Conservation (phyloP, 2,888 invertebrate species). For the Pyrrhosoma nymphula region DNA sequence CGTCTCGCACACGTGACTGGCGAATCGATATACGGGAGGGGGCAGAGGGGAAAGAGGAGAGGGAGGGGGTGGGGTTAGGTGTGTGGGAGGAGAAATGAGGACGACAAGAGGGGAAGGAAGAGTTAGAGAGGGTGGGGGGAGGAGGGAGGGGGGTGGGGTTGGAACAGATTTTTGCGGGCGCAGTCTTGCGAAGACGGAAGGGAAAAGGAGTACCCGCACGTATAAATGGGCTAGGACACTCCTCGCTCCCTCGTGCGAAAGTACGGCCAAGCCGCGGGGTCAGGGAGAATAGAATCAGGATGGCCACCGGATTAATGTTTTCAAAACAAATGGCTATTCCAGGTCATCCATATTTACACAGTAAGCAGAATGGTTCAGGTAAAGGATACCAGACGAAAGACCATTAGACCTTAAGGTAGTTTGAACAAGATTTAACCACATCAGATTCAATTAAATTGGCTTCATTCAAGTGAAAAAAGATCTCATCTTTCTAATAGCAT, state of each 20-base stretch:
- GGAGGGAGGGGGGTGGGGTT: neutral
- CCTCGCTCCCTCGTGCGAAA: neutral
- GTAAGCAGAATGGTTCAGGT: too few relatives aligned
- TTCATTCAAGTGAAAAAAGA: too few relatives aligned
- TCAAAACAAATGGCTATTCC: too few relatives aligned
- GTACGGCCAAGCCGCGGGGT: neutral
- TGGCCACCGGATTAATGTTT: too few relatives aligned
- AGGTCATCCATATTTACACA: too few relatives aligned
- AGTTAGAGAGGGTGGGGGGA: too few relatives aligned
- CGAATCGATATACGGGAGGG: constrained; percentile 39
- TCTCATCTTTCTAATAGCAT: too few relatives aligned
- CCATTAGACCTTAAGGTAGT: too few relatives aligned
- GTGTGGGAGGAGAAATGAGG: neutral
- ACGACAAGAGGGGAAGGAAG: neutral
- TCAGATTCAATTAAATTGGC: too few relatives aligned
- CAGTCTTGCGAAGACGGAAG: neutral
- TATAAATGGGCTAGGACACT: neutral
- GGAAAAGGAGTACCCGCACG: neutral
- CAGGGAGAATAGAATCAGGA: too few relatives aligned
- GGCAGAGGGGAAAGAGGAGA: neutral
- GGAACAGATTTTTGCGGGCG: constrained; percentile 20
- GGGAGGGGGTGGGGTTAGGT: neutral
- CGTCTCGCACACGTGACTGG: constrained; percentile 44
- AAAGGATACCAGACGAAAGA: too few relatives aligned
- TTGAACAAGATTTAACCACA: too few relatives aligned